These are phyloP conservation scores for Stenoptilia bipunctidactyla DNA, from an alignment of 2,888 invertebrate species.

Conservation along the genomic window DNA sequence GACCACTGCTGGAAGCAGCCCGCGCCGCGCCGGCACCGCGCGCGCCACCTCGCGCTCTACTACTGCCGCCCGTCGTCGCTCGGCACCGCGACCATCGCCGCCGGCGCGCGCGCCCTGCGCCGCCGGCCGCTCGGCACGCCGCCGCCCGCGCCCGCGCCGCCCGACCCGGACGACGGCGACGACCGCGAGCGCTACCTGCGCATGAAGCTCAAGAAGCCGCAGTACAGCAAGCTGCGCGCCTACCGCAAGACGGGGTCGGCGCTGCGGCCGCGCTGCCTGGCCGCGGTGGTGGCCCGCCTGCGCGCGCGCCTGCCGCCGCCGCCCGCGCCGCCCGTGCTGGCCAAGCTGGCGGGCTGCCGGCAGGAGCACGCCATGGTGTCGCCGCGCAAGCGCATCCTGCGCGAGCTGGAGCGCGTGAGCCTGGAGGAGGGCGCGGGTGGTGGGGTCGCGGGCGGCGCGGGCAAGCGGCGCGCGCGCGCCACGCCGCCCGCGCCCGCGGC, in stretches of 20 bases:
- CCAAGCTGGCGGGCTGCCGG: slow-evolving; percentile 52
- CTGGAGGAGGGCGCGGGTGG: slow-evolving; percentile 75
- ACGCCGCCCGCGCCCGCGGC: slow-evolving; percentile 15
- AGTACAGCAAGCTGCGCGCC: slow-evolving; percentile 61
- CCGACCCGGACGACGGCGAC: slow-evolving; percentile 24
- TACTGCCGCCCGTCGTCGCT: slow-evolving; percentile 73
- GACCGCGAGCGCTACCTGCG: slow-evolving; percentile 55
- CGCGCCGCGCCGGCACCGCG: slow-evolving; percentile 79
- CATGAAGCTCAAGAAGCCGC: slow-evolving; percentile 66
- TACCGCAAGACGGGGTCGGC: slow-evolving; percentile 54
- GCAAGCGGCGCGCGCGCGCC: slow-evolving; percentile 28
- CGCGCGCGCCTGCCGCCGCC: slow-evolving; percentile 43
- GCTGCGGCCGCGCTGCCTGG: slow-evolving; percentile 40
- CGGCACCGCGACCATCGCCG: slow-evolving; percentile 47
- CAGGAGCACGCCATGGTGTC: slow-evolving; percentile 77
- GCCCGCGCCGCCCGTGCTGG: slow-evolving; percentile 44
- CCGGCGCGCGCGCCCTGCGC: slow-evolving; percentile 67
- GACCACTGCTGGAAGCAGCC: slow-evolving; percentile 92
- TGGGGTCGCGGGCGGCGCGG: too few relatives aligned
- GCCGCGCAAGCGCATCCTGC: slow-evolving; percentile 84
- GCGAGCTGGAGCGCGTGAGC: slow-evolving; percentile 84
- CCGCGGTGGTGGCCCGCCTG: slow-evolving; percentile 40
- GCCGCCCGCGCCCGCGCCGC: slow-evolving; percentile 29
- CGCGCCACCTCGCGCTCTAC: slow-evolving; percentile 80
- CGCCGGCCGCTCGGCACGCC: slow-evolving; percentile 75